phyloP scores from a whole-genome alignment of 2,888 invertebrate genomes.

The Palloptera scutellata region DNA sequence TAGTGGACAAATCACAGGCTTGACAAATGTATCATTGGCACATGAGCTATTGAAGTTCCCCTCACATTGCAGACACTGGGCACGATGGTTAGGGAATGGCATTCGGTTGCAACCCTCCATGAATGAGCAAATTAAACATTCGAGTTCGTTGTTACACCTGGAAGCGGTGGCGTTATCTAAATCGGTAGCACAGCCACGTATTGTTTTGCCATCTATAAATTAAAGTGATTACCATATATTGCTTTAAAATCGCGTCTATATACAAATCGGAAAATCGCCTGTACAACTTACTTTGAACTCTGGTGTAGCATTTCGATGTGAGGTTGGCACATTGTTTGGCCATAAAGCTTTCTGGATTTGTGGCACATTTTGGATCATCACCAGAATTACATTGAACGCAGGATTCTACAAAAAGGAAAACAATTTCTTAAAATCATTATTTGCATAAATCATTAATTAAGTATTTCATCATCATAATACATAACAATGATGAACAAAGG shows the following conservation, averaged over 20 bases:
- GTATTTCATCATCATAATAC: not conserved
- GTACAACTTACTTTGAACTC: constrained; percentile 48
- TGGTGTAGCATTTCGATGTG: constrained; percentile 51
- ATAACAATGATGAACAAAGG: too few relatives aligned
- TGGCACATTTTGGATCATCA: constrained; percentile 53
- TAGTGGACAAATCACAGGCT: constrained; percentile 49
- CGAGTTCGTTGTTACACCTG: constrained; percentile 54
- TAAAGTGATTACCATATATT: not conserved
- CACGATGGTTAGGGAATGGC: constrained; percentile 55
- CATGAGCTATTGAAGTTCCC: constrained; percentile 53
- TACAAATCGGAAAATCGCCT: not conserved
- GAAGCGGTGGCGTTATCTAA: constrained; percentile 49
- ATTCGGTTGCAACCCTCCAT: constrained; percentile 56
- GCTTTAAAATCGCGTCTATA: not conserved
- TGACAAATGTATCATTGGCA: constrained; percentile 47
- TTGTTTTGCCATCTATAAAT: constrained; percentile 52
- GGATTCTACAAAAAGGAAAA: constrained; percentile 43
- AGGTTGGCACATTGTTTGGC: constrained; percentile 51
- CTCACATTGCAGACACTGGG: constrained; percentile 55
- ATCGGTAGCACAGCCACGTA: constrained; percentile 56
- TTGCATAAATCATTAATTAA: not conserved
- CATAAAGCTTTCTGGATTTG: constrained; percentile 50
- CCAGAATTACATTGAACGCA: constrained; percentile 59
- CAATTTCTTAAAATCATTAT: not conserved
- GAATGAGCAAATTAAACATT: constrained; percentile 51